A percentile compares a stretch with the other conserved stretches of the same genome.
Conservation (phyloP, 2,888 invertebrate genomes). For the Nomada lathburiana region DNA sequence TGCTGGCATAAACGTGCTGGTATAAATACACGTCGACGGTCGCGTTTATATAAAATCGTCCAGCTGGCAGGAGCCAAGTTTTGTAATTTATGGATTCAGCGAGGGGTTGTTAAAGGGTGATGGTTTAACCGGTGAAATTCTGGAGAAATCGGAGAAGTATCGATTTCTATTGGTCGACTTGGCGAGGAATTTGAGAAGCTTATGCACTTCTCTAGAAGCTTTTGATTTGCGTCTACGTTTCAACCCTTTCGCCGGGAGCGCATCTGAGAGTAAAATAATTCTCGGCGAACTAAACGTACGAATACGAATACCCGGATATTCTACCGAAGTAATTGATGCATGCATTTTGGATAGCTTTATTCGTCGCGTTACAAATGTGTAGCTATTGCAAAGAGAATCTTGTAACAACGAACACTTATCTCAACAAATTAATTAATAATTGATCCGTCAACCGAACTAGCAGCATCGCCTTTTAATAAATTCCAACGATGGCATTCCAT, state of each 20-base stretch:
- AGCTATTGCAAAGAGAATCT: too few species aligned
- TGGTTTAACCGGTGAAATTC: not conserved
- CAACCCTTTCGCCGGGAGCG: not conserved
- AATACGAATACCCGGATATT: too few species aligned
- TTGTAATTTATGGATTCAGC: slow-evolving; percentile 51
- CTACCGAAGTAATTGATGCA: too few species aligned
- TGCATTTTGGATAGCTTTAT: too few species aligned
- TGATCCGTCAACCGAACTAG: not conserved
- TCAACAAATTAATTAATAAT: too few species aligned
- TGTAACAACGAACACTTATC: too few species aligned
- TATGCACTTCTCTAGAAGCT: not conserved
- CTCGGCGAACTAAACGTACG: too few species aligned
- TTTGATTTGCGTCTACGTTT: not conserved
- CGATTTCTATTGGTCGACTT: not conserved
- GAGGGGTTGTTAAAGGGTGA: not conserved
- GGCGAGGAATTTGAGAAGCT: slow-evolving; percentile 7
- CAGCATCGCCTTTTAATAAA: not conserved
- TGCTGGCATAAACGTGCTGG: slow-evolving; percentile 52
- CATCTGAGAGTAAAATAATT: too few species aligned
- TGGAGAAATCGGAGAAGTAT: slow-evolving; percentile 20
- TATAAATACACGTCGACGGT: slow-evolving; percentile 58
- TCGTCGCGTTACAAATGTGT: too few species aligned
- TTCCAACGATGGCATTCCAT: not conserved
- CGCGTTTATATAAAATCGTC: slow-evolving; percentile 61
- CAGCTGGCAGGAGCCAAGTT: slow-evolving; percentile 18